These are phyloP conservation scores for Syncerus caffer DNA, from an alignment of 2,797 vertebrate species.

Conservation along the genomic window DNA sequence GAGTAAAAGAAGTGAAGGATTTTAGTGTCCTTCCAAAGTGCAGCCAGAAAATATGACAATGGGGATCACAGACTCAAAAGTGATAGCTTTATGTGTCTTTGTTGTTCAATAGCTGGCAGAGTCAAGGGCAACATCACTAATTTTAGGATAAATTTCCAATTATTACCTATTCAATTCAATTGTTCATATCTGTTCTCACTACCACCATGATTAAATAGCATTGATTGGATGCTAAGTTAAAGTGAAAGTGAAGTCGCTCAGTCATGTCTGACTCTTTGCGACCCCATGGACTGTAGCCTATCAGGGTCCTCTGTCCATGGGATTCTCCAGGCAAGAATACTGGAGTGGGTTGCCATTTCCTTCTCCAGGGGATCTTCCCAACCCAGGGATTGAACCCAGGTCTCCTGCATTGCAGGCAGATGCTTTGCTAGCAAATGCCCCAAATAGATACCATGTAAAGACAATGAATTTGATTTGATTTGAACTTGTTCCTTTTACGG, in stretches of 20 bases:
- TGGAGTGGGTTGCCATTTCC: too few species aligned
- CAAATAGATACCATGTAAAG: not conserved
- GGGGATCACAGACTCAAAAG: not conserved
- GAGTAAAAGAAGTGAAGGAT: constrained; percentile 26
- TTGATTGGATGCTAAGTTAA: not conserved
- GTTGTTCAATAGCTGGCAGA: not conserved
- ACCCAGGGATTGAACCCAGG: too few species aligned
- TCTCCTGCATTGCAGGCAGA: too few species aligned
- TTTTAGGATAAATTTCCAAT: constrained; percentile 18
- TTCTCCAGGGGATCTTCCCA: too few species aligned
- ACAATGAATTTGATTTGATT: not conserved
- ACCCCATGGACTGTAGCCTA: too few species aligned
- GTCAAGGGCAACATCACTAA: not conserved
- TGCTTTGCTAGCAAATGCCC: not conserved
- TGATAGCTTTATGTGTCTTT: not conserved
- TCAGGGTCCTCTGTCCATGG: too few species aligned
- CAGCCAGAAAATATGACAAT: not conserved
- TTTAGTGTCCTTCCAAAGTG: not conserved
- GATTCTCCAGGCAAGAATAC: too few species aligned
- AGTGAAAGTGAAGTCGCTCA: too few species aligned
- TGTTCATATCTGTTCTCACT: not conserved
- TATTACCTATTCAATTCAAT: not conserved
- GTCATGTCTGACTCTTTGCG: rapidly evolving
- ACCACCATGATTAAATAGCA: not conserved
- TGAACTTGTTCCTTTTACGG: not conserved